These are phyloP conservation scores for Lethrus apterus DNA, from an alignment of 1,140 invertebrate genomes.

Conservation along the genomic window DNA sequence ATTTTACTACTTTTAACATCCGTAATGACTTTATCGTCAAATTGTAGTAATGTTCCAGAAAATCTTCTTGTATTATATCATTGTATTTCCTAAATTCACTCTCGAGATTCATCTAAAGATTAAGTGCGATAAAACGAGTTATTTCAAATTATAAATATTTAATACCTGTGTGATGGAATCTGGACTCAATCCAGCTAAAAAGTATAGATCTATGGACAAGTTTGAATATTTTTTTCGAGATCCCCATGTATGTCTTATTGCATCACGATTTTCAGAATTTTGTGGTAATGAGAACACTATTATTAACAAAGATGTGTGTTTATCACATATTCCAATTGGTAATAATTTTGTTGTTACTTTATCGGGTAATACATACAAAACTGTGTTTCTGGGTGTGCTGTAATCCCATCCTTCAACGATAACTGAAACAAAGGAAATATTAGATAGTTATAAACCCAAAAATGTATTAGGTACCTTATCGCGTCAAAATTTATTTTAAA, in stretches of 20 bases:
- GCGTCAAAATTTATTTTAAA: too few species aligned
- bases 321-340: conserved; percentile 51
- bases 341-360: conserved; percentile 60
- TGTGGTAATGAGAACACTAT: conserved; percentile 63
- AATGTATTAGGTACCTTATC: too few species aligned
- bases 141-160: too few species aligned
- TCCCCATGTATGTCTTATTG: conserved; percentile 78
- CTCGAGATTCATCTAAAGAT: too few species aligned
- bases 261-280: conserved; percentile 57
- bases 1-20: background rate
- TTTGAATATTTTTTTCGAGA: conserved; percentile 51
- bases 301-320: conserved; percentile 56
- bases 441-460: too few species aligned
- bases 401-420: conserved; percentile 60
- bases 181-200: too few species aligned
- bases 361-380: conserved; percentile 60
- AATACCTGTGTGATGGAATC: too few species aligned
- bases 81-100: background rate
- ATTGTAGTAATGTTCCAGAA: background rate
- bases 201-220: conserved; percentile 43
- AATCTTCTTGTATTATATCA: background rate
- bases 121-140: too few species aligned
- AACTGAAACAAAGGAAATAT: conserved; percentile 22
- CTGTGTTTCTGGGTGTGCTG: conserved; percentile 62
- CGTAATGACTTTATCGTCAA: background rate